Base-by-base conservation (phyloP, 37 sponge, comb jelly and placozoan genomes). In the Eunapius fragilis region DNA sequence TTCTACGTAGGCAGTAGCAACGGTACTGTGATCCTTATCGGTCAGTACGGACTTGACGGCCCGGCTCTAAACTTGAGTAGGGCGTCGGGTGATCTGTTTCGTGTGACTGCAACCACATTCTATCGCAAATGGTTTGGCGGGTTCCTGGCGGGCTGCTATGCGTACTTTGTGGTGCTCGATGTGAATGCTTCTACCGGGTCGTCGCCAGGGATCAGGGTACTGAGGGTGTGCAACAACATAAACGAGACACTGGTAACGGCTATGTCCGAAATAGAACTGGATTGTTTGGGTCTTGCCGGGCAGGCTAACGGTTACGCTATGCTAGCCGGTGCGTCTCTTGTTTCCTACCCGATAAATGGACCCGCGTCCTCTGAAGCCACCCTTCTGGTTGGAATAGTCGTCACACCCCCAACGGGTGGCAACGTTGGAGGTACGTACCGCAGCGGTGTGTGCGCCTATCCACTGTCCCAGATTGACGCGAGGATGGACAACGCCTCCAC, bases 381-480 rank as follows among this genome's bases (percentile, higher is more conserved):
- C 1, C 58, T 58, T 58, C 58, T 58, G 58, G 17, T 58, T 58
- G 58, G 58, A 17, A n/a, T n/a, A n/a, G 14, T 58, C 17, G 58
- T 58, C 19, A 58, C 58, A 4, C 58, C 58, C 1, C 58, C 58
- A 58, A 1, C 14, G 17, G 58, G 58, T 11, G 17, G 58, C 17
- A 17, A 58, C 22, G 6, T 19, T n/a, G n/a, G n/a, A 58, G 58
- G 58, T 12, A 58, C 14, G 58, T 58, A 58, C 58, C 14, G 17
- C 58, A 48, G 67, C 31, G 12, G 67, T 0, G 30, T 80, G 30
- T 80, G 80, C 37, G 26, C 80, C 24, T 80, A 58, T 17, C 48
- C 1, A 30, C 69, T 80, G 31, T 48, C 80, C 27, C 25, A 38
- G 25, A 80, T 80, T 80, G 37, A 80, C 80, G 11, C 80, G 27